A percentile compares a stretch with the other conserved stretches of the same genome.
Evolutionary conservation across 2,797 vertebrate species (phyloP).

Genomic region (Pyrocephalus nanus): DNA sequence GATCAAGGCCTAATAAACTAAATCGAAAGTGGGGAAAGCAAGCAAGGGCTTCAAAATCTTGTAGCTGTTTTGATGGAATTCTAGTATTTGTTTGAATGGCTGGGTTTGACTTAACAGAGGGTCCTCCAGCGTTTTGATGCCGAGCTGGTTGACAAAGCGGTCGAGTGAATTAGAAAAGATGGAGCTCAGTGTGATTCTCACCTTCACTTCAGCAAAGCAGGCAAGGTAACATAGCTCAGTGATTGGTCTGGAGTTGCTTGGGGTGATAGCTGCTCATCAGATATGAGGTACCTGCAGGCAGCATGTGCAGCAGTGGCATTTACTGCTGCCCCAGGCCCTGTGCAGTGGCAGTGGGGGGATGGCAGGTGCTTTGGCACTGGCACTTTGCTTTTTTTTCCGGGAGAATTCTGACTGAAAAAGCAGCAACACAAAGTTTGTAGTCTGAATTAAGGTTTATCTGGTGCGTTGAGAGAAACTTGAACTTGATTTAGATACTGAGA

Average conservation of each 20-base stretch:
- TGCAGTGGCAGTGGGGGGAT: accelerated
- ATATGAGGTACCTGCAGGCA: not conserved
- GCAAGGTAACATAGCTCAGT: not conserved
- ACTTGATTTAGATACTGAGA: not conserved
- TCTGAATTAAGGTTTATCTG: not conserved
- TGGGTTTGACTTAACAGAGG: not conserved
- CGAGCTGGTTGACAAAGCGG: accelerated
- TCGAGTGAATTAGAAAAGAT: not conserved
- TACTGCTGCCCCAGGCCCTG: not conserved
- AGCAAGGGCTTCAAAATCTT: not conserved
- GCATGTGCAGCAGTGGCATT: accelerated
- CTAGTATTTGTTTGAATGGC: accelerated
- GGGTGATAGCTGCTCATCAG: not conserved
- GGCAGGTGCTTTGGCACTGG: accelerated
- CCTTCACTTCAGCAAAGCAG: not conserved
- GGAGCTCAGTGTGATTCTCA: not conserved
- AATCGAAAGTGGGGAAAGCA: not conserved
- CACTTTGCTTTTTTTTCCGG: not conserved
- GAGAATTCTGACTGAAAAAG: not conserved
- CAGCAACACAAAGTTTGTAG: not conserved
- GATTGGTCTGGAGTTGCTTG: not conserved
- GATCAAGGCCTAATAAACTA: not conserved
- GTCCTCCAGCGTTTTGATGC: not conserved
- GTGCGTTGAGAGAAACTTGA: not conserved
- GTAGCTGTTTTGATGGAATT: not conserved